Evolutionary conservation across 2,797 vertebrate genomes (phyloP).

Genomic region (Rhynchotus rufescens): DNA sequence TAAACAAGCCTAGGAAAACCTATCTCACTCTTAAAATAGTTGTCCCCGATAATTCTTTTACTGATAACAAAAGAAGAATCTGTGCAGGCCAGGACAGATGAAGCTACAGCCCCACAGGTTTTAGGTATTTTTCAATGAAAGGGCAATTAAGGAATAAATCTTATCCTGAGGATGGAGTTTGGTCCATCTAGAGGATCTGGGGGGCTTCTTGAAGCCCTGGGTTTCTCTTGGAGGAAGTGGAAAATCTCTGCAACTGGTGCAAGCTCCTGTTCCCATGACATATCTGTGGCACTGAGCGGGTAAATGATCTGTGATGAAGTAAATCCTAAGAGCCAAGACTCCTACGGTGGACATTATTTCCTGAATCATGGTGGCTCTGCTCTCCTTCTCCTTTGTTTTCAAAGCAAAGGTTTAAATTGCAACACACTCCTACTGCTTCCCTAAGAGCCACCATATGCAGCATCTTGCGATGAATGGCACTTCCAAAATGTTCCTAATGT

Average conservation of each 20-base stretch:
- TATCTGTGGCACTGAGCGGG: fast-evolving
- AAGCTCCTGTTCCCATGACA: neutral
- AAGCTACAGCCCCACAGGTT: neutral
- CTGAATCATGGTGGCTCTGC: neutral
- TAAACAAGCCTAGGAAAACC: too few relatives aligned
- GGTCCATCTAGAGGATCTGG: neutral
- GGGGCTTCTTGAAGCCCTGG: neutral
- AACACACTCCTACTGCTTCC: fast-evolving
- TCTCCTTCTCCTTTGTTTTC: neutral
- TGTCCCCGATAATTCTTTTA: too few relatives aligned
- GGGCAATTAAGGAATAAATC: neutral
- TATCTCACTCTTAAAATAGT: too few relatives aligned
- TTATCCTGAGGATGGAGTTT: neutral
- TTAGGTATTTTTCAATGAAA: neutral
- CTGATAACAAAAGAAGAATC: too few relatives aligned
- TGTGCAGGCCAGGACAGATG: neutral
- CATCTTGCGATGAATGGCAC: neutral
- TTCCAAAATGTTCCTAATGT: neutral
- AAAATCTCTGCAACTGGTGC: neutral
- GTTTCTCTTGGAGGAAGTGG: neutral
- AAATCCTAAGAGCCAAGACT: neutral
- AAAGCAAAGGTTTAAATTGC: neutral
- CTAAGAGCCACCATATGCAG: neutral
- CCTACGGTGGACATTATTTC: neutral
- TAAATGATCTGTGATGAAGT: fast-evolving